Evolutionary conservation across 2,113 vertebrate genomes (phyloP).

Genomic region (Ranitomeya imitator): DNA sequence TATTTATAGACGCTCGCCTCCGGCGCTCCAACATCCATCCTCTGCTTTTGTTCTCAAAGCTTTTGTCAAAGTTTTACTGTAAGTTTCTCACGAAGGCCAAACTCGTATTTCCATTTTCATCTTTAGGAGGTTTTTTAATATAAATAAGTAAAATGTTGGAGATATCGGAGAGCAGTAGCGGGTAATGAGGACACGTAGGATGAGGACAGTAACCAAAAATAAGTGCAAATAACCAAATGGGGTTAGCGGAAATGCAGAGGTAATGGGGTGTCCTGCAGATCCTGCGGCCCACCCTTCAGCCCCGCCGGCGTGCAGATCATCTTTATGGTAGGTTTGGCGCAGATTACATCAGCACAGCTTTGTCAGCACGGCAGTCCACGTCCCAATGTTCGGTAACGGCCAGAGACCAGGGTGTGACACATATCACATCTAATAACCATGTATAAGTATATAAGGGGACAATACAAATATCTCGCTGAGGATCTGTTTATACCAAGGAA

Average conservation of each 20-base stretch:
- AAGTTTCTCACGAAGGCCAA: conserved; percentile 29
- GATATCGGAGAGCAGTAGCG: neutral
- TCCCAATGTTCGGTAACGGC: too few species aligned
- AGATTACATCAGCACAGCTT: too few species aligned
- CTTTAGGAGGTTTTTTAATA: neutral
- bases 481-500: too few species aligned
- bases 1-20: conserved; percentile 33
- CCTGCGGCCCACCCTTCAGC: too few species aligned
- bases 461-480: too few species aligned
- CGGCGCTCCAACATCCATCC: neutral
- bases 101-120: conserved; percentile 19
- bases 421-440: too few species aligned
- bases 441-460: too few species aligned
- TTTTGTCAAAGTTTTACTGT: conserved; percentile 31
- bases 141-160: neutral
- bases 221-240: neutral
- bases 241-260: neutral
- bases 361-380: too few species aligned
- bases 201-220: neutral
- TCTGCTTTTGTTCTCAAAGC: conserved; percentile 1
- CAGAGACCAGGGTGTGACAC: too few species aligned
- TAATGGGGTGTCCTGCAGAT: too few species aligned
- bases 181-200: neutral
- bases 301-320: too few species aligned
- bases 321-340: too few species aligned